Base-by-base conservation (phyloP, 2,888 invertebrate species). In the Sinohyriopsis cumingii region DNA sequence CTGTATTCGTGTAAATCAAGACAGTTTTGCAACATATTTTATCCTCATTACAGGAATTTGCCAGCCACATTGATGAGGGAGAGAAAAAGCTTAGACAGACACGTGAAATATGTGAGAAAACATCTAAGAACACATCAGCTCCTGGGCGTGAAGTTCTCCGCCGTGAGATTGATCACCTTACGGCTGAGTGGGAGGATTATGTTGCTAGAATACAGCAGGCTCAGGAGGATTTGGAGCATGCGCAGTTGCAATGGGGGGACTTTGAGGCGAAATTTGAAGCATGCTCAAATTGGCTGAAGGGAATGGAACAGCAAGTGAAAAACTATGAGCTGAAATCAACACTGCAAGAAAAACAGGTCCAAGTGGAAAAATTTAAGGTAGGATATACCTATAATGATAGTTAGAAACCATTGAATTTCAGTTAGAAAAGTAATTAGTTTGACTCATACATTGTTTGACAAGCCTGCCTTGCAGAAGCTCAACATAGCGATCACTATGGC, bases 101-200 rank as follows among this genome's bases (percentile, higher is more conserved):
- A 0, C 77, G 79, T 53, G 83, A 85, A 45, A 67, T 83, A n/a
- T 79, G 80, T 57, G 71, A 76, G 55, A 81, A 81, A 63, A 82
- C 84, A 9, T 77, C 82, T 9, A 95, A 96, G 0, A 96, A 97
- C 89, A 97, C 97, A 0, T 95, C 97, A 5, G 94, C 97, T 0
- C 93, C 78, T 85, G 97, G 97, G 0, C 93, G 94, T 67, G 97
- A 97, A 86, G 93, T 93, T 65, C 96, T 98, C 66, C 95, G 95
- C 82, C 93, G 93, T 33, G 95, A 96, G 90, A 92, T 97, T 78
- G 96, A 95, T 88, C 96, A 96, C 85, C 92, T 98, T 54, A 96
- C 97, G 91, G 94, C 93, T 71, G 96, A 97, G 84, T 97, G 97
- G 97, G 96, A 86, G 54, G 81, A 82, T 63, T 86, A 85, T 67